These are phyloP conservation scores for Drosophila ohnishii DNA, from an alignment of 1,140 invertebrate genomes.

Conservation along the genomic window DNA sequence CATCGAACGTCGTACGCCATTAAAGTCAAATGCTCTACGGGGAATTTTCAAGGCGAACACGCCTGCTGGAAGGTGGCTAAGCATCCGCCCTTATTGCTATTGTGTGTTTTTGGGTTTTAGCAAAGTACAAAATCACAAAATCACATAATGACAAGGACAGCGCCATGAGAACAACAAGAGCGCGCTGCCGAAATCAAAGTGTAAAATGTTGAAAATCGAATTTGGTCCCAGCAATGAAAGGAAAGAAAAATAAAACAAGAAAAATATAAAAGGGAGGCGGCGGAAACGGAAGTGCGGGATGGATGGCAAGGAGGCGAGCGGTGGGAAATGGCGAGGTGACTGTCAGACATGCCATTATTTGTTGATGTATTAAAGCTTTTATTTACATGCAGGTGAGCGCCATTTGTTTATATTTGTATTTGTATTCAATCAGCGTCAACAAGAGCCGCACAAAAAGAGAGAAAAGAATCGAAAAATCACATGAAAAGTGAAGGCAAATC, in stretches of 20 bases:
- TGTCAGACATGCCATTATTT: constrained; percentile 75
- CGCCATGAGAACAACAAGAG: constrained; percentile 20
- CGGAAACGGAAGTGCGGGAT: constrained; percentile 54
- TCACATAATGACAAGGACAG: constrained; percentile 62
- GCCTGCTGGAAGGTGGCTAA: constrained; percentile 49
- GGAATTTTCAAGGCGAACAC: constrained; percentile 64
- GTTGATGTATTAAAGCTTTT: constrained; percentile 77
- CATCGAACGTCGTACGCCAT: constrained; percentile 62
- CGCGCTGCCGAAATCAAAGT: constrained; percentile 51
- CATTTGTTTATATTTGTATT: constrained; percentile 77
- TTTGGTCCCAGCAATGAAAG: constrained; percentile 42
- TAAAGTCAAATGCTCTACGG: constrained; percentile 77
- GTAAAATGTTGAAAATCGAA: constrained; percentile 75
- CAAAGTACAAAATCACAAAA: constrained; percentile 50
- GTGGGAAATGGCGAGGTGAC: constrained; percentile 22
- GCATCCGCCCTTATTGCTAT: constrained; percentile 25
- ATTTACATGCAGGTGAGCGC: constrained; percentile 71
- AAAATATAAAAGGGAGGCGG: constrained; percentile 18
- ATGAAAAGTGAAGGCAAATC: constrained; percentile 70
- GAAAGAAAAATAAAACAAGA: constrained; percentile 33
- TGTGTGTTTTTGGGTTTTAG: constrained; percentile 46
- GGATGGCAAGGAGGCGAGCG: not conserved
- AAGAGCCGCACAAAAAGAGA: constrained; percentile 38
- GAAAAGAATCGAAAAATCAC: constrained; percentile 46
- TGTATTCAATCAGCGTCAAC: constrained; percentile 80